These are phyloP conservation scores for Calephelis nemesis DNA, from an alignment of 1,140 invertebrate genomes.

Conservation along the genomic window DNA sequence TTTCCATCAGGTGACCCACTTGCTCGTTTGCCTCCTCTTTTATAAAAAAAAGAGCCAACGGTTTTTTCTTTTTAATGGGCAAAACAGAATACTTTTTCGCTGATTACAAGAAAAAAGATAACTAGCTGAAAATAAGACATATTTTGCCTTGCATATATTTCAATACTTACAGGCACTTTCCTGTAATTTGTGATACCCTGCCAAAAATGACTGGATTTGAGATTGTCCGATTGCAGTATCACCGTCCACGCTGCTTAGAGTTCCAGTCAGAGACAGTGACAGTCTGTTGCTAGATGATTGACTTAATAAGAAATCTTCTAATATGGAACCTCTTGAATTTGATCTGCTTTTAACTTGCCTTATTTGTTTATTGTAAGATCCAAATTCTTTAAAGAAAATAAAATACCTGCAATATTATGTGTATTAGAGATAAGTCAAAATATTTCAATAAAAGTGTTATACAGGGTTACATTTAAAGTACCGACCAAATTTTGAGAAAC, in stretches of 20 bases:
- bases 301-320: conserved; percentile 57
- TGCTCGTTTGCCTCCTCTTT: too few species aligned
- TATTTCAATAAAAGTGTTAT: neutral
- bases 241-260: conserved; percentile 50
- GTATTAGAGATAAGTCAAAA: conserved; percentile 10
- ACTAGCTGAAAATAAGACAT: too few species aligned
- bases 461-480: neutral
- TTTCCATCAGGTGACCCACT: too few species aligned
- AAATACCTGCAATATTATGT: conserved; percentile 73
- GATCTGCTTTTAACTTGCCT: conserved; percentile 68
- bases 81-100: too few species aligned
- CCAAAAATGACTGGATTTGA: conserved; percentile 40
- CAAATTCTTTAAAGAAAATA: conserved; percentile 80
- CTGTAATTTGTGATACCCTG: conserved; percentile 57
- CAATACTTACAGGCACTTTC: conserved; percentile 60
- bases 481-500: too few species aligned
- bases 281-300: conserved; percentile 42
- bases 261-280: conserved; percentile 50
- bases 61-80: too few species aligned
- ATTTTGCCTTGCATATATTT: neutral
- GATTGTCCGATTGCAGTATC: conserved; percentile 42
- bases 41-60: too few species aligned
- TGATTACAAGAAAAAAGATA: too few species aligned
- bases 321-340: conserved; percentile 66
- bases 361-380: conserved; percentile 75